Percentiles rank a stretch among this genome's conserved stretches.
phyloP scores from a whole-genome alignment of 2,888 invertebrate genomes.

The Melieria omissa region DNA sequence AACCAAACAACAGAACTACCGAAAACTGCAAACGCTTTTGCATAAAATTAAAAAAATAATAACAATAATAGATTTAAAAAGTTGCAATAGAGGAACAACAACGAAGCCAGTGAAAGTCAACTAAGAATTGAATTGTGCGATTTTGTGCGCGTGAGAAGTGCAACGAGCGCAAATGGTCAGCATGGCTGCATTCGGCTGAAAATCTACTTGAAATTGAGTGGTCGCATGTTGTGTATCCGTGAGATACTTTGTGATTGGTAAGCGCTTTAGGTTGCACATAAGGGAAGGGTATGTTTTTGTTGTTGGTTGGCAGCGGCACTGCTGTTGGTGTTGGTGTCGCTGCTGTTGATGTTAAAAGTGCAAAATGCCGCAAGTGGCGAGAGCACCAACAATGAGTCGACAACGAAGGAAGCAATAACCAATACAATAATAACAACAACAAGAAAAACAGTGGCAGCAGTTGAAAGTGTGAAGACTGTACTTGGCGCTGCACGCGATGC shows the following conservation, averaged over 20 bases:
- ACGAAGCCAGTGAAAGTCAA: not conserved
- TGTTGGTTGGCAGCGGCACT: not conserved
- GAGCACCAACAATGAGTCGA: not conserved
- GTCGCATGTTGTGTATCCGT: conserved; percentile 28
- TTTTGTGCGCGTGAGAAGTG: too few species aligned
- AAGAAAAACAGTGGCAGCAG: not conserved
- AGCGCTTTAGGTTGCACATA: conserved; percentile 13
- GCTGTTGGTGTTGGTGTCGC: too few species aligned
- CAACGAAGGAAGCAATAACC: not conserved
- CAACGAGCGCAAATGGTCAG: not conserved
- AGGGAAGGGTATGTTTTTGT: not conserved
- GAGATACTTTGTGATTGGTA: conserved; percentile 8
- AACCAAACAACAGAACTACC: not conserved
- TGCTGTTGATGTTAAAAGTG: too few species aligned
- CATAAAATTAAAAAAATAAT: not conserved
- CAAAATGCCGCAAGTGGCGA: not conserved
- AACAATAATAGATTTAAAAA: not conserved
- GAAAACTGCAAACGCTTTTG: not conserved
- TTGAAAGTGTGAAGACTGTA: not conserved
- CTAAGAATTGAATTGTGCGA: not conserved
- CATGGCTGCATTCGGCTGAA: conserved; percentile 19
- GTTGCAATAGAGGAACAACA: not conserved
- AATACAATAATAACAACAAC: not conserved
- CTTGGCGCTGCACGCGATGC: not conserved
- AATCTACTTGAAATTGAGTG: conserved; percentile 34